These are phyloP conservation scores for Calidris pygmaea DNA, from an alignment of 2,113 vertebrate genomes.

Conservation along the genomic window DNA sequence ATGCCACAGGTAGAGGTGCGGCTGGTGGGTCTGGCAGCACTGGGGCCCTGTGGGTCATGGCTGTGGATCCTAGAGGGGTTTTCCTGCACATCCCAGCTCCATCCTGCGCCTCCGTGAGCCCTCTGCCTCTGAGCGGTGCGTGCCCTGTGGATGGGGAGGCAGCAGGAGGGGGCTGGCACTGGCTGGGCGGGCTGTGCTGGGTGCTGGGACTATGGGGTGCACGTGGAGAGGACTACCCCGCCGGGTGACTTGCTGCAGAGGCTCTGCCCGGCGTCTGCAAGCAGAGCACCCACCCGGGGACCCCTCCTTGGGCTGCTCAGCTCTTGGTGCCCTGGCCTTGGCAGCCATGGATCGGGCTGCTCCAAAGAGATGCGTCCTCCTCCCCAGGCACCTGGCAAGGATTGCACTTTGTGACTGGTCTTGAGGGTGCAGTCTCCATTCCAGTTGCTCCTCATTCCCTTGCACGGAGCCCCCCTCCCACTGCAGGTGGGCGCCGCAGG, in stretches of 20 bases:
- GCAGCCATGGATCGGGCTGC: neutral
- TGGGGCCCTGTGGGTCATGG: accelerated
- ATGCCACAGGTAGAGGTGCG: neutral
- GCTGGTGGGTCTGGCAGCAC: neutral
- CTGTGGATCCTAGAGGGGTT: neutral
- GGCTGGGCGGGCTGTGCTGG: neutral
- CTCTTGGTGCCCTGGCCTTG: neutral
- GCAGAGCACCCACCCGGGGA: accelerated
- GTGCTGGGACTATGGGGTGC: neutral
- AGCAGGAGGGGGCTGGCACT: neutral
- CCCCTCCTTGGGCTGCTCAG: accelerated
- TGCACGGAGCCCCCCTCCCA: neutral
- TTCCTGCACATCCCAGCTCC: neutral
- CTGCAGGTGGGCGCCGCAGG: accelerated
- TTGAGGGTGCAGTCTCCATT: neutral
- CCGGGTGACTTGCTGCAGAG: neutral
- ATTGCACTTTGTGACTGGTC: neutral
- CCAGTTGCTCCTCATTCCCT: neutral
- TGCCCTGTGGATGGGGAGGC: neutral
- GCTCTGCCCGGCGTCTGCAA: neutral
- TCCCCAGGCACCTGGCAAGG: neutral
- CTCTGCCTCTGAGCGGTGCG: neutral
- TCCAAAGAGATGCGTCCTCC: neutral
- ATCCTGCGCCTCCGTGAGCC: neutral
- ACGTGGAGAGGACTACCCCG: accelerated